Base-by-base conservation (phyloP, 2,888 invertebrate genomes). In the Tricholauxania praeusta region DNA sequence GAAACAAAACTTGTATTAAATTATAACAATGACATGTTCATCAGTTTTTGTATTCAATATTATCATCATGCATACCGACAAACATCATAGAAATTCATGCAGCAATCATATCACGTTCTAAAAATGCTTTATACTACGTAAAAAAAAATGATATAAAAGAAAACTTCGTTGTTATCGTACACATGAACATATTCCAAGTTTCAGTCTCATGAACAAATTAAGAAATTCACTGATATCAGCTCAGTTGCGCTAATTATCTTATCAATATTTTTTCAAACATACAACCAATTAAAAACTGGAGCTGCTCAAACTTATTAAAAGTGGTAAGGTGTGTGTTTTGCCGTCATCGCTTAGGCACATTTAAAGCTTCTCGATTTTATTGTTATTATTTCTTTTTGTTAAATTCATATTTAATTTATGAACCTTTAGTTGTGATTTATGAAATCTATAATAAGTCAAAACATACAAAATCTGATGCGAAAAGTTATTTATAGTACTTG, bases 221-320 rank as follows among this genome's bases (percentile, higher is more conserved):
- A 68, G 48, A 49, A 59, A 59, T 47, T 57, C 17, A 67, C 17
- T 47, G 22, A 47, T 48, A 55, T 57, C 55, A 57, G 17, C 39
- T 10, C 7, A 55, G 14, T 19, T 49, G 8, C 15, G 22, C 15
- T 55, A 28, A 19, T 71, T 71, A 65, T 71, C 71, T 71, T 71
- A 71, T 71, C 71, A 64, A 71, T 55, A 51, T 59, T 59, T 59
- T 65, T 51, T 22, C 22, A 12, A 64, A 71, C 64, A 65, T 65
- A 59, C 28, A 28, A 55, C 48, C 64, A 71, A 71, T 65, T 71
- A 49, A 65, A 57, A 65, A 65, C 12, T 53, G 17, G 39, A 59
- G 10, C 19, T 17, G 47, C 19, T 8, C 14, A 14, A 32, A 57
- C 57, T n/a, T 68, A 68, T 69, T 60, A 49, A 51, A 60, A 62